Evolutionary conservation across 1,140 invertebrate genomes (phyloP), one percentile per base, ranked within the genome.

Genomic region (Drosophila baimaii): DNA sequence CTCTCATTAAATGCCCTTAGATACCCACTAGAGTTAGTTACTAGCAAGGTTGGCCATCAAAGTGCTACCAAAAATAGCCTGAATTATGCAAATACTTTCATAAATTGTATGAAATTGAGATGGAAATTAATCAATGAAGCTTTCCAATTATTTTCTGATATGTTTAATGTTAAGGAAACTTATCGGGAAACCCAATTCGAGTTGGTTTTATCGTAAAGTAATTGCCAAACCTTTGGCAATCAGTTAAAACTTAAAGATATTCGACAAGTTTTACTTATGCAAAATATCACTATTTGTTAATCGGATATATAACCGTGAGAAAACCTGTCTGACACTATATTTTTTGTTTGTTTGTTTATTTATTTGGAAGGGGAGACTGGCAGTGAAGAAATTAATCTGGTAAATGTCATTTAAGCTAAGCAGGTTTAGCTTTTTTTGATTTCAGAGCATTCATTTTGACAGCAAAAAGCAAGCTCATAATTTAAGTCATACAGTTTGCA

Each of bases 1-100:
- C 19, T 12, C 31, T 37, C 52, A 55, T 37, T 55, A 37, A 55
- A 55, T 35, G 51, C 19, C 17, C 49, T 52, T 31, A 15, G 7
- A 13, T 15, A 52, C 2, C 8, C 49, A 21, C 29, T 15, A 8
- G 4, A 21, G 51, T 0, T 33, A n/a, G 25, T 10, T 21, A 7
- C 13, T 21, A 23, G 19, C 2, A 9, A 52, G 12, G 25, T 8
- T n/a, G 5, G 23, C 13, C 21, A 25, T n/a, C 2, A 9, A n/a
- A 47, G 8, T 19, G 47, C 10, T 19, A 12, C 5, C 25, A 17
- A 19, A 49, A 17, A 17, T 8, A 7, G 23, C 0, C 9, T 10
- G 12, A 15, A n/a, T 0, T 12, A 17, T 6, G n/a, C 0, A 3
- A 12, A 29, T 49, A 7, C 31, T 12, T 19, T 1, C 5, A 31